A percentile compares a stretch with the other conserved stretches of the same genome.
These are phyloP conservation scores for Apis laboriosa DNA, from an alignment of 1,140 invertebrate species.

Conservation along the genomic window DNA sequence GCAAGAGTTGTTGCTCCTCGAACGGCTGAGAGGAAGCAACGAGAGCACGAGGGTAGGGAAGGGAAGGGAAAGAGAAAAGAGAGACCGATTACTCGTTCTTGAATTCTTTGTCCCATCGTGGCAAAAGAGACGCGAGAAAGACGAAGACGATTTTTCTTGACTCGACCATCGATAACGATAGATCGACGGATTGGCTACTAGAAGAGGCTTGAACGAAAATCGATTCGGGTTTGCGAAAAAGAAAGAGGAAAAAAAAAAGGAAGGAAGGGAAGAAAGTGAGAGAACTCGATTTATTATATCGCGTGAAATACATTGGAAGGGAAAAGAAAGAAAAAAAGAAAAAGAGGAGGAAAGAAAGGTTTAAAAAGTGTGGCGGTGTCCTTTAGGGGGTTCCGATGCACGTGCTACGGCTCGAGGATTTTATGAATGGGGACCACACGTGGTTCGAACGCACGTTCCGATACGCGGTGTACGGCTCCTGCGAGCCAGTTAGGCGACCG, in stretches of 20 bases:
- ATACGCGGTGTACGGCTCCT: slow-evolving; percentile 60
- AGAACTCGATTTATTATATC: too few relatives aligned
- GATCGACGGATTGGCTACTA: slow-evolving; percentile 56
- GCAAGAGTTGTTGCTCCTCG: slow-evolving; percentile 68
- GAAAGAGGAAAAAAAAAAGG: neutral
- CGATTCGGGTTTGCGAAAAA: neutral
- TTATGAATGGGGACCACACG: slow-evolving; percentile 69
- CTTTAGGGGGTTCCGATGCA: slow-evolving; percentile 51
- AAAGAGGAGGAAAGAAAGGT: neutral
- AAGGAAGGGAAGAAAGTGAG: neutral
- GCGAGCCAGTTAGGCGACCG: slow-evolving; percentile 56
- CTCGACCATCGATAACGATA: slow-evolving; percentile 52
- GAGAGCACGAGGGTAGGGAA: neutral
- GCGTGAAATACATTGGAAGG: too few relatives aligned
- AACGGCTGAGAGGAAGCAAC: slow-evolving; percentile 20
- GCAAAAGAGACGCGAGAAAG: slow-evolving; percentile 3
- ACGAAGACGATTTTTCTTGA: slow-evolving; percentile 61
- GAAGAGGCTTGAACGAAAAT: slow-evolving; percentile 34
- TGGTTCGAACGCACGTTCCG: slow-evolving; percentile 62
- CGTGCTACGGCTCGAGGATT: slow-evolving; percentile 58
- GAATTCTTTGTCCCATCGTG: slow-evolving; percentile 52
- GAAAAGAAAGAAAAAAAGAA: accelerated
- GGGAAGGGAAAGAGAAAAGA: neutral
- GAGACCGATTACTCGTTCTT: slow-evolving; percentile 28
- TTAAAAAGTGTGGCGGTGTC: slow-evolving; percentile 19